A percentile compares a stretch with the other conserved stretches of the same genome.
Evolutionary conservation across 2,797 vertebrate genomes (phyloP).

Genomic region (Argya squamiceps): DNA sequence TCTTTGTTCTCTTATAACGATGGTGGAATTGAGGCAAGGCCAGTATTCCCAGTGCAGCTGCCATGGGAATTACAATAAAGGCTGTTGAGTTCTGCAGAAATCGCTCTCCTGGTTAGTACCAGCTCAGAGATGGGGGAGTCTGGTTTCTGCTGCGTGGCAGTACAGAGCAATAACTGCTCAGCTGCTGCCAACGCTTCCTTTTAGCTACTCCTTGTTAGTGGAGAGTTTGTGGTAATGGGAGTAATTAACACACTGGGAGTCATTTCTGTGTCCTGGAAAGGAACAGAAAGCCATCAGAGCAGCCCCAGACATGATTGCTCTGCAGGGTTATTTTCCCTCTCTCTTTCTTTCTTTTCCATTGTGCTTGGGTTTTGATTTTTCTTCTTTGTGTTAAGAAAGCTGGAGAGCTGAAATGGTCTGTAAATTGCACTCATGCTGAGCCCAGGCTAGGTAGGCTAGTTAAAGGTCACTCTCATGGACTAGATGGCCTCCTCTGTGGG

Average conservation of each 20-base stretch:
- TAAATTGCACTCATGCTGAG: slow-evolving; percentile 79
- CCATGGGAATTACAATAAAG: slow-evolving; percentile 31
- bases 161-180: slow-evolving; percentile 53
- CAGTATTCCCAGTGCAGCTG: background rate
- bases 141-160: slow-evolving; percentile 30
- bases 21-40: slow-evolving; percentile 27
- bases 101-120: background rate
- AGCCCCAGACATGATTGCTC: slow-evolving; percentile 76
- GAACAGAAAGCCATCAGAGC: slow-evolving; percentile 76
- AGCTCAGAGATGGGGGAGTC: background rate
- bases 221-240: slow-evolving; percentile 79
- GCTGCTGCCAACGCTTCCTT: slow-evolving; percentile 55
- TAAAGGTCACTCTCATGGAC: slow-evolving; percentile 72
- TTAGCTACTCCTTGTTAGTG: slow-evolving; percentile 71
- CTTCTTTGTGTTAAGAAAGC: slow-evolving; percentile 77
- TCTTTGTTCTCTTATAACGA: background rate
- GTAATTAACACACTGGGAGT: slow-evolving; percentile 80
- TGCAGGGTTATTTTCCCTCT: slow-evolving; percentile 77
- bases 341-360: slow-evolving; percentile 68
- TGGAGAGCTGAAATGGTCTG: slow-evolving; percentile 75
- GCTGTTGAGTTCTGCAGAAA: slow-evolving; percentile 38
- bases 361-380: slow-evolving; percentile 77
- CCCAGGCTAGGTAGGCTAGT: slow-evolving; percentile 66
- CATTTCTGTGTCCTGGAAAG: slow-evolving; percentile 76
- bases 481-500: slow-evolving; percentile 51